Percentiles rank a stretch among this genome's conserved stretches.
Evolutionary conservation across 92 coral and sea anemone genomes (phyloP).

Genomic region (Muricea muricata): DNA sequence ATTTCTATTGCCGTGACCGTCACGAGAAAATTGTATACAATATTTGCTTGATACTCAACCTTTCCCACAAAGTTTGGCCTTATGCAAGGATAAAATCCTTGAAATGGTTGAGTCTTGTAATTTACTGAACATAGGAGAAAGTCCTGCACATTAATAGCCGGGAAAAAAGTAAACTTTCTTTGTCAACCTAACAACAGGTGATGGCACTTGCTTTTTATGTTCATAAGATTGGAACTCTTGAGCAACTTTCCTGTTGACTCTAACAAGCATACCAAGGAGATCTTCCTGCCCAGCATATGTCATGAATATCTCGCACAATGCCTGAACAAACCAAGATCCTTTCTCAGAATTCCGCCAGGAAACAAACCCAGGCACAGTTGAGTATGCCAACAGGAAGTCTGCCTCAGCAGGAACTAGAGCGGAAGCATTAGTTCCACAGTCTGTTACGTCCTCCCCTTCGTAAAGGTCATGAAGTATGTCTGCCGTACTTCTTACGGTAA

Average conservation of each 20-base stretch:
- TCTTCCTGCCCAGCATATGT: conserved; percentile 80
- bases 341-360: conserved; percentile 92
- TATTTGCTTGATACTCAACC: too few species aligned
- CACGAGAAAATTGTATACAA: too few species aligned
- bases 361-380: conserved; percentile 98
- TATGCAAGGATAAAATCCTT: too few species aligned
- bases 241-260: conserved; percentile 92
- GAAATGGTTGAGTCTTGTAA: neutral
- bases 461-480: conserved; percentile 70
- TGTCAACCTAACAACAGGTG: conserved; percentile 92
- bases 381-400: conserved; percentile 86
- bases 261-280: conserved; percentile 87
- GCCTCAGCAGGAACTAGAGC: conserved; percentile 90
- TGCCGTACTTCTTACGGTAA: conserved; percentile 42
- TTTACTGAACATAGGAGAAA: neutral
- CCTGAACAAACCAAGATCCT: conserved; percentile 99
- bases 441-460: conserved; percentile 69
- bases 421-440: conserved; percentile 67
- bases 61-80: too few species aligned
- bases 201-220: conserved; percentile 92
- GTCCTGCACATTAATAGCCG: conserved; percentile 28
- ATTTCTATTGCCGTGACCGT: too few species aligned
- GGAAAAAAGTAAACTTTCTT: conserved; percentile 85
- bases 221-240: conserved; percentile 85
- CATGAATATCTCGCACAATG: conserved; percentile 83